Evolutionary conservation across 2,113 vertebrate species (phyloP), one percentile per base, ranked within the genome.

Genomic region (Accipiter virgatus): DNA sequence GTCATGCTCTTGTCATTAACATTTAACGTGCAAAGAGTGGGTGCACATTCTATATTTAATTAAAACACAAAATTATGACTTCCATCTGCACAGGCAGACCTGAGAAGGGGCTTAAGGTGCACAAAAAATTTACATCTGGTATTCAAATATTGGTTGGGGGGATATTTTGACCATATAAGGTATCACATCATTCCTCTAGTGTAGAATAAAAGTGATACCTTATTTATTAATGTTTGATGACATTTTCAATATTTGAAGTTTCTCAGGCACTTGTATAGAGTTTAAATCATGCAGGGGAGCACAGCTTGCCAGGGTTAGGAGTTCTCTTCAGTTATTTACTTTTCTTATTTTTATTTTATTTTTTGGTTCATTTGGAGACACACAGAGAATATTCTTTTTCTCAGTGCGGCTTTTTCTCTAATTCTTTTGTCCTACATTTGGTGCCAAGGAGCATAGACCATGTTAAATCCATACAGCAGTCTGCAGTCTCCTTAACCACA

Each of bases 51-150:
- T 96, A 93, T 88, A 96, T 97, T 98, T 98, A 98, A 97, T 98
- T 98, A 96, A 97, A 98, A 91, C 74, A 91, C 63, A 93, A 94
- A 97, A 96, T 94, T 95, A 97, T 97, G 40, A 73, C 82, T 97
- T 97, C 92, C 94, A 97, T 98, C 88, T 98, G 95, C 74, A 91
- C 82, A 79, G 31, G 77, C n/a, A 73, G 92, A 78, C 92, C 83
- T 94, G 62, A 91, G 65, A 95, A 94, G 47, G 15, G 8, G 65
- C 81, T 96, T 96, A 96, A 96, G 71, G 86, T 93, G 36, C 32
- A 96, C 83, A 93, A 59, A 87, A 96, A 84, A 74, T 61, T 93
- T 96, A 95, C 75, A 97, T 93, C 94, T 97, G 94, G 74, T 95
- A 97, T 96, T 97, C 82, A 97, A 91, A 96, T 97, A 94, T 34